These are phyloP conservation scores for Acleris laterana DNA, from an alignment of 2,888 invertebrate genomes.

Conservation along the genomic window DNA sequence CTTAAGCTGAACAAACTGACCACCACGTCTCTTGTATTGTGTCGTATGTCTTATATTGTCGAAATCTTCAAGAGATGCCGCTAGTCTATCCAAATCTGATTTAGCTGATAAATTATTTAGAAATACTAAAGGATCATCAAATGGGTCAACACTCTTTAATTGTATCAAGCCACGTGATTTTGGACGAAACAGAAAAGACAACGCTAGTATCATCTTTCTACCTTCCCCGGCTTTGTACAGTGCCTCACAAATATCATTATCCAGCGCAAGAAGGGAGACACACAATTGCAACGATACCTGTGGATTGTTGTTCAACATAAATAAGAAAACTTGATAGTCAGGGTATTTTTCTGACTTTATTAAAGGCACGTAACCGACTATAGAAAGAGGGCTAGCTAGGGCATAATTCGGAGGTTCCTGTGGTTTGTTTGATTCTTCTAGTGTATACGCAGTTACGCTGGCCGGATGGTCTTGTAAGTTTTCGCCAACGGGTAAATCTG, in stretches of 20 bases:
- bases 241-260: conserved; percentile 10
- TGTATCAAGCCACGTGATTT: conserved; percentile 22
- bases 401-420: neutral
- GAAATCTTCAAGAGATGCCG: conserved; percentile 8
- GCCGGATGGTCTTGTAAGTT: conserved; percentile 66
- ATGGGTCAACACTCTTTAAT: conserved; percentile 23
- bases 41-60: conserved; percentile 5
- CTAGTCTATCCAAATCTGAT: conserved; percentile 13
- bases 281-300: neutral
- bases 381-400: neutral
- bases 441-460: conserved; percentile 13
- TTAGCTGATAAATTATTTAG: conserved; percentile 6
- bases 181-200: conserved; percentile 7
- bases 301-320: conserved; percentile 1
- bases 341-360: conserved; percentile 17
- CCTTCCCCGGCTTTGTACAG: conserved; percentile 22
- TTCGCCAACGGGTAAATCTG: conserved; percentile 61
- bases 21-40: too few species aligned
- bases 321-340: conserved; percentile 9
- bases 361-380: neutral
- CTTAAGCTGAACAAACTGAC: too few species aligned
- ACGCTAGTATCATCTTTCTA: neutral
- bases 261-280: conserved; percentile 7
- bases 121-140: conserved; percentile 20
- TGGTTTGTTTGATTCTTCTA: conserved; percentile 1